phyloP scores from a whole-genome alignment of 2,888 invertebrate genomes.

The Thymelicus acteon region DNA sequence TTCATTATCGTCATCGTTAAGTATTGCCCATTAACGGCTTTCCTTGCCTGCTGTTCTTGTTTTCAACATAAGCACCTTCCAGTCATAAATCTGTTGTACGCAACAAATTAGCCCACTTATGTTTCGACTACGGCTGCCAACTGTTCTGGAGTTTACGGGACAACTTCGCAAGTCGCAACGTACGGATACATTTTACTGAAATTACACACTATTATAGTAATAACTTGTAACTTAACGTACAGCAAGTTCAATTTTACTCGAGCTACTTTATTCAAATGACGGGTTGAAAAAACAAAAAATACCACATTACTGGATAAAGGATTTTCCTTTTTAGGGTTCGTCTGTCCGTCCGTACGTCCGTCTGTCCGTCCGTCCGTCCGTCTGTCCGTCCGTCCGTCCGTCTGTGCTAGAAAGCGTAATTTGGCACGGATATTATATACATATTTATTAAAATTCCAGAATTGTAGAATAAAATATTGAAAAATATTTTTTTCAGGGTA shows the following conservation, averaged over 20 bases:
- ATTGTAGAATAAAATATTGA: too few relatives aligned
- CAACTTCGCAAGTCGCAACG: constrained; percentile 1
- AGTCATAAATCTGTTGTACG: constrained; percentile 70
- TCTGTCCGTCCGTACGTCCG: too few relatives aligned
- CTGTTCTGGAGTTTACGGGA: constrained; percentile 24
- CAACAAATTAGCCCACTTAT: constrained; percentile 63
- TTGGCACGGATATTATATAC: too few relatives aligned
- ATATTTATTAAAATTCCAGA: too few relatives aligned
- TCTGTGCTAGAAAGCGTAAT: too few relatives aligned
- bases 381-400: too few relatives aligned
- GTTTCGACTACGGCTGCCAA: constrained; percentile 40
- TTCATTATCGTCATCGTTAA: constrained; percentile 51
- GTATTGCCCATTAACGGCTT: constrained; percentile 63
- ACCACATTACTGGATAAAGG: too few relatives aligned
- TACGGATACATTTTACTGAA: neutral
- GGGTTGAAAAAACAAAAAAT: too few relatives aligned
- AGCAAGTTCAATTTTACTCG: neutral
- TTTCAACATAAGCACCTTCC: constrained; percentile 50
- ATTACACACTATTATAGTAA: constrained; percentile 3
- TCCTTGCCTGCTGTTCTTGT: constrained; percentile 52
- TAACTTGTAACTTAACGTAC: neutral
- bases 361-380: too few relatives aligned
- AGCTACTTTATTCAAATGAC: constrained; percentile 1
- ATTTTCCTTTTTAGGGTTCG: too few relatives aligned
- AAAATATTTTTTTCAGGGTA: too few relatives aligned